Evolutionary conservation across 1,140 invertebrate species (phyloP), one percentile per base, ranked within the genome.

Genomic region (Lanistes nyassanus): DNA sequence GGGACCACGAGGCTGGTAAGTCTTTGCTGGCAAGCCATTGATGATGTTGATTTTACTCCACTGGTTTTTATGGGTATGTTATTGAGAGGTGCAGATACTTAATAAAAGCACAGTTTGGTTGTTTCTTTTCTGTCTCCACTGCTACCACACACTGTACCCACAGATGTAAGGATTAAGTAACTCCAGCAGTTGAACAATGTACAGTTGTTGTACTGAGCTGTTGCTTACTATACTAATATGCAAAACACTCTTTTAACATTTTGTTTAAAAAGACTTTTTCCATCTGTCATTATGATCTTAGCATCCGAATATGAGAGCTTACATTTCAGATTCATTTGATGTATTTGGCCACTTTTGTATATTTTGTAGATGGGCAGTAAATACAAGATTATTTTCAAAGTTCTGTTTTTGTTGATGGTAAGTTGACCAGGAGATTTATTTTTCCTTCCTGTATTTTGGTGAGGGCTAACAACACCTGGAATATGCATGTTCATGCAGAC

Each of bases 1-100:
- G 88, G 88, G 88, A 89, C 62, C 86, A 89, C 77, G 88, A 89
- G 81, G 86, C 86, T 77, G 88, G 88, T 87, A 75, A 56, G 73
- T 72, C 29, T 34, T 65, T 3, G 31, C 19, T 53, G 9, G n/a
- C n/a, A n/a, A n/a, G n/a, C n/a, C n/a, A n/a, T n/a, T n/a, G n/a
- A n/a, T n/a, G n/a, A n/a, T n/a, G n/a, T n/a, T n/a, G n/a, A n/a
- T n/a, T n/a, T n/a, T n/a, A n/a, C n/a, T n/a, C n/a, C n/a, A n/a
- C n/a, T n/a, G n/a, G n/a, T n/a, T n/a, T n/a, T n/a, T n/a, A 29
- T 62, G 26, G 11, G 31, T 29, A 11, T 9, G 13, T 62, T 11
- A n/a, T 19, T 62, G 13, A 29, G 9, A 62, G 58, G 13, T 29
- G 26, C 9, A 13, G 58, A n/a, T 13, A 11, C 26, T 62, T 19